phyloP scores from a whole-genome alignment of 2,888 invertebrate species.

The Tridacna crocea region DNA sequence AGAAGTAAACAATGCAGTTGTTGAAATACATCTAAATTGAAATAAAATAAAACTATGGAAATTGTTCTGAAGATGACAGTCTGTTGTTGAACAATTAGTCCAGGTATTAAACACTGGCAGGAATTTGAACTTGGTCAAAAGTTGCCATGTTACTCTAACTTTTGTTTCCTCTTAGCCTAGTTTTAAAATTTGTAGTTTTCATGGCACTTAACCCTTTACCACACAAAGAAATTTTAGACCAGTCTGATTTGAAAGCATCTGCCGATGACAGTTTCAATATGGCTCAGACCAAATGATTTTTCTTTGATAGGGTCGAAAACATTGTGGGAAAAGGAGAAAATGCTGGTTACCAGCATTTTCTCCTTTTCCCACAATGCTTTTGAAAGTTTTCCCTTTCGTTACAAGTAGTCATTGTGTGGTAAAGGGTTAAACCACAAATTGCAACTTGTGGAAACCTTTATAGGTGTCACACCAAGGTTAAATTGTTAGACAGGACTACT shows the following conservation, averaged over 20 bases:
- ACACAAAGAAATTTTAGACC: neutral
- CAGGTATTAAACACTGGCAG: neutral
- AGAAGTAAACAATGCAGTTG: neutral
- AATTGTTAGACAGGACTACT: too few relatives aligned
- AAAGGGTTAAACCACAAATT: too few relatives aligned
- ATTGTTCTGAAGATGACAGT: neutral
- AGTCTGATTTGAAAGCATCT: neutral
- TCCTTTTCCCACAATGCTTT: neutral
- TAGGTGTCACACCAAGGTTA: too few relatives aligned
- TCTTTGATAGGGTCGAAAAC: neutral
- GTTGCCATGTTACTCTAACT: too few relatives aligned
- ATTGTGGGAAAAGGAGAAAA: slow-evolving; percentile 1
- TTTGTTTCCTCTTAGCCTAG: too few relatives aligned
- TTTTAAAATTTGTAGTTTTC: too few relatives aligned
- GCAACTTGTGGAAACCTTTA: too few relatives aligned
- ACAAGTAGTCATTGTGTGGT: neutral
- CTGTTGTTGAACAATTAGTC: neutral
- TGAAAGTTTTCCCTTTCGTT: neutral
- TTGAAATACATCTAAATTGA: neutral
- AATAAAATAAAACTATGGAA: neutral
- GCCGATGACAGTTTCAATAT: neutral
- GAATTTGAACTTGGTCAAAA: too few relatives aligned
- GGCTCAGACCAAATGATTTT: neutral
- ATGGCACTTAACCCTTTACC: neutral
- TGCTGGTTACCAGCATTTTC: neutral